These are phyloP conservation scores for Papilio helenus DNA, from an alignment of 1,140 invertebrate genomes.

Conservation along the genomic window DNA sequence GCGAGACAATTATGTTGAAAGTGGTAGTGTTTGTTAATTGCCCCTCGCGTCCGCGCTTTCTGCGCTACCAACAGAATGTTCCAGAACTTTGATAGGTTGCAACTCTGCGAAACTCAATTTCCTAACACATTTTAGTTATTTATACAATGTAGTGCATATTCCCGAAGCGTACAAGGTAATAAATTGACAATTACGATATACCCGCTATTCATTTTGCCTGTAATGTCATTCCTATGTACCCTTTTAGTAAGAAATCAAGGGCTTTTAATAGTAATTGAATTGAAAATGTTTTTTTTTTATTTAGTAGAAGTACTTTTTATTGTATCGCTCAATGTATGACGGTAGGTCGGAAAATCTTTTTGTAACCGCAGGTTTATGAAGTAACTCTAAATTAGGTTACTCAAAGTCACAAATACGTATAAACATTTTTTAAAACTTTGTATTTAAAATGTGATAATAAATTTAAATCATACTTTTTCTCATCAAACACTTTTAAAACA, in stretches of 20 bases:
- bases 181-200: conserved; percentile 18
- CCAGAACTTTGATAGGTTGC: conserved; percentile 8
- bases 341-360: neutral
- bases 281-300: neutral
- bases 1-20: neutral
- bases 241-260: neutral
- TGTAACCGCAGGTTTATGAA: neutral
- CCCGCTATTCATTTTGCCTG: neutral
- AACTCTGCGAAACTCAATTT: conserved; percentile 10
- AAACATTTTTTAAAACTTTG: too few relatives aligned
- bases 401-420: too few relatives aligned
- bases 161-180: neutral
- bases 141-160: conserved; percentile 4
- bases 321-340: neutral
- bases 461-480: neutral
- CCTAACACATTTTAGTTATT: conserved; percentile 10
- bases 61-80: neutral
- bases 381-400: too few relatives aligned
- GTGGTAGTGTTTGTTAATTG: conserved; percentile 16
- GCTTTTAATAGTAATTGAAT: neutral
- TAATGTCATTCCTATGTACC: neutral
- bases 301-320: neutral
- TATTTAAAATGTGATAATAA: neutral
- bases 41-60: neutral
- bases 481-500: neutral